A percentile compares a stretch with the other conserved stretches of the same genome.
These are phyloP conservation scores for Zygothrica quintamaculata DNA, from an alignment of 2,888 invertebrate species.

Conservation along the genomic window DNA sequence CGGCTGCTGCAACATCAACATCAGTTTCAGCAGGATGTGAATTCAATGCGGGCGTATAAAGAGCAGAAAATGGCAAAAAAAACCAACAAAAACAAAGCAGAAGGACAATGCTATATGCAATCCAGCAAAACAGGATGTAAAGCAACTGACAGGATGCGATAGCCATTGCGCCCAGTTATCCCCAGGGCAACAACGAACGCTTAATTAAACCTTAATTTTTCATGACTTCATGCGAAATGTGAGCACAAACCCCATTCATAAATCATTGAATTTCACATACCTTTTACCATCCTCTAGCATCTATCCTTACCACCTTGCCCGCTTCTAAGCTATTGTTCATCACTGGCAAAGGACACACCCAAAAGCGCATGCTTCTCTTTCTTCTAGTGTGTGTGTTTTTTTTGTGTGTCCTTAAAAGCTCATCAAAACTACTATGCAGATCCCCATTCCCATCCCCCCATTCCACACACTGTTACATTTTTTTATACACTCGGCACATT, in stretches of 20 bases:
- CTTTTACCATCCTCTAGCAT: too few species aligned
- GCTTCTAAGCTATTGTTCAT: constrained; percentile 9
- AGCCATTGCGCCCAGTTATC: constrained; percentile 36
- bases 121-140: constrained; percentile 62
- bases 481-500: constrained; percentile 48
- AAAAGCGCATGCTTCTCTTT: constrained; percentile 1
- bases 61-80: too few species aligned
- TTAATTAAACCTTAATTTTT: constrained; percentile 81
- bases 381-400: too few species aligned
- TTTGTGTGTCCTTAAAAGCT: constrained; percentile 38
- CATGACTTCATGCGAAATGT: constrained; percentile 52
- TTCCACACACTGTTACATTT: too few species aligned
- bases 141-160: constrained; percentile 53
- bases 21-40: constrained; percentile 55
- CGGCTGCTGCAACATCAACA: constrained; percentile 34
- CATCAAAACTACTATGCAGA: constrained; percentile 51
- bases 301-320: constrained; percentile 4
- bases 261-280: constrained; percentile 49
- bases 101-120: constrained; percentile 56
- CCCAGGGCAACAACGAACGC: constrained; percentile 56
- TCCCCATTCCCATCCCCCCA: too few species aligned
- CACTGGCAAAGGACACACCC: constrained; percentile 36
- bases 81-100: not conserved
- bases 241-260: constrained; percentile 45
- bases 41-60: constrained; percentile 63